These are phyloP conservation scores for Paelopatides confundens DNA, from an alignment of 53 echinoderm and acorn worm species.

Conservation along the genomic window DNA sequence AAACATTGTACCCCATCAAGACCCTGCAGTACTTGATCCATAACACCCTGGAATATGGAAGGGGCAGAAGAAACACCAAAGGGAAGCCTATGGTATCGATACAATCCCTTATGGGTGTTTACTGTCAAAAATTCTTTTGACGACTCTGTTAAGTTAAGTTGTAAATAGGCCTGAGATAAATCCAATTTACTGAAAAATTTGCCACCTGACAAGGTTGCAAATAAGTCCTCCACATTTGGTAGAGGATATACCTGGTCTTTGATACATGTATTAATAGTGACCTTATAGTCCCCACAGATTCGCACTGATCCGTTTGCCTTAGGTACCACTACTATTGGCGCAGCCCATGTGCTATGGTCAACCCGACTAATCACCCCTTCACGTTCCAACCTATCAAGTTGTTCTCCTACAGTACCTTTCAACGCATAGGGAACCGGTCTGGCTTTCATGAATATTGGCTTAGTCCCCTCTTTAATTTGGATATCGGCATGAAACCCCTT, in stretches of 20 bases:
- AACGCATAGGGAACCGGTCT: neutral
- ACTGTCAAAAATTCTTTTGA: slow-evolving; percentile 56
- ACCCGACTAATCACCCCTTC: neutral
- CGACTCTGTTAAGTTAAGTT: slow-evolving; percentile 59
- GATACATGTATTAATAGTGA: slow-evolving; percentile 36
- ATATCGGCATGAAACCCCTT: slow-evolving; percentile 38
- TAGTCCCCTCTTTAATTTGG: neutral
- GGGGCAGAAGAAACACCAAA: slow-evolving; percentile 60
- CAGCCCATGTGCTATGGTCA: slow-evolving; percentile 14
- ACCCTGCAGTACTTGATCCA: slow-evolving; percentile 55
- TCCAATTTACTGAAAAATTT: slow-evolving; percentile 61
- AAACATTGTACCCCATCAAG: slow-evolving; percentile 56
- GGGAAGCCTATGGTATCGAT: slow-evolving; percentile 52
- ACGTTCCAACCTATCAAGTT: neutral
- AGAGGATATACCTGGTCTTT: slow-evolving; percentile 63
- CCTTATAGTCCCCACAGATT: slow-evolving; percentile 67
- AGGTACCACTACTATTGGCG: slow-evolving; percentile 44
- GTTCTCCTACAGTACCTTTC: neutral
- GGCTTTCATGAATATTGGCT: slow-evolving; percentile 42
- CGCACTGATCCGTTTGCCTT: slow-evolving; percentile 42
- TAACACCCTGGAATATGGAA: slow-evolving; percentile 56
- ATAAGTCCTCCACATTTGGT: slow-evolving; percentile 64
- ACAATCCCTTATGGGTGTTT: slow-evolving; percentile 66
- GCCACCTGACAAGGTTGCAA: slow-evolving; percentile 65
- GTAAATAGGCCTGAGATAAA: slow-evolving; percentile 66